Evolutionary conservation across 2,888 invertebrate genomes (phyloP).

Genomic region (Phaonia tiefii): DNA sequence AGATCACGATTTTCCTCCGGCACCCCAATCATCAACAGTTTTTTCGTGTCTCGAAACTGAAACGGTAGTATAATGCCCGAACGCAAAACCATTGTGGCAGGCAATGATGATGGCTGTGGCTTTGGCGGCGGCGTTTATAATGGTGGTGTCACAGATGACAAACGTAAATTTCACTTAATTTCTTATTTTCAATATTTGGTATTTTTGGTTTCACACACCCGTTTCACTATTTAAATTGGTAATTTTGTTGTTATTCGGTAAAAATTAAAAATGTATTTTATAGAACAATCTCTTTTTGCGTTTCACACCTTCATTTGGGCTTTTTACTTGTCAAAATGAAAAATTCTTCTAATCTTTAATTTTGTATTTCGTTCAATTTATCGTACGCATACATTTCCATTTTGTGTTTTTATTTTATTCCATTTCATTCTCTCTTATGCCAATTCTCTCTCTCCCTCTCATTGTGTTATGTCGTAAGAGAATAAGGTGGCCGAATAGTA

Average conservation of each 20-base stretch:
- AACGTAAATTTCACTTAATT: slow-evolving; percentile 46
- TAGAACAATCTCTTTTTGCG: slow-evolving; percentile 57
- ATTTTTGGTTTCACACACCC: no score
- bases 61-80: slow-evolving; percentile 78
- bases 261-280: slow-evolving; percentile 57
- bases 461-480: slow-evolving; percentile 36
- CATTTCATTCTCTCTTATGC: slow-evolving; percentile 56
- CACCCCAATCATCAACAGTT: slow-evolving; percentile 76
- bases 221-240: slow-evolving; percentile 28
- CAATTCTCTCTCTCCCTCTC: slow-evolving; percentile 46
- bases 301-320: slow-evolving; percentile 67
- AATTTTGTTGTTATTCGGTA: slow-evolving; percentile 36
- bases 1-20: slow-evolving; percentile 74
- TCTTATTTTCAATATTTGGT: not conserved
- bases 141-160: slow-evolving; percentile 21
- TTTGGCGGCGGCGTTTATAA: no score
- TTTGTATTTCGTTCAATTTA: slow-evolving; percentile 36
- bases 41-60: slow-evolving; percentile 78
- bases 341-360: slow-evolving; percentile 66
- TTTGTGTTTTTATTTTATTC: slow-evolving; percentile 52
- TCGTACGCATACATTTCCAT: slow-evolving; percentile 61
- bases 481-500: slow-evolving; percentile 45
- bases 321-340: slow-evolving; percentile 67
- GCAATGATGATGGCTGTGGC: slow-evolving; percentile 20
- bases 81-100: slow-evolving; percentile 76